Evolutionary conservation across 2,797 vertebrate genomes (phyloP).

Genomic region (Arrhamphus sclerolepis): DNA sequence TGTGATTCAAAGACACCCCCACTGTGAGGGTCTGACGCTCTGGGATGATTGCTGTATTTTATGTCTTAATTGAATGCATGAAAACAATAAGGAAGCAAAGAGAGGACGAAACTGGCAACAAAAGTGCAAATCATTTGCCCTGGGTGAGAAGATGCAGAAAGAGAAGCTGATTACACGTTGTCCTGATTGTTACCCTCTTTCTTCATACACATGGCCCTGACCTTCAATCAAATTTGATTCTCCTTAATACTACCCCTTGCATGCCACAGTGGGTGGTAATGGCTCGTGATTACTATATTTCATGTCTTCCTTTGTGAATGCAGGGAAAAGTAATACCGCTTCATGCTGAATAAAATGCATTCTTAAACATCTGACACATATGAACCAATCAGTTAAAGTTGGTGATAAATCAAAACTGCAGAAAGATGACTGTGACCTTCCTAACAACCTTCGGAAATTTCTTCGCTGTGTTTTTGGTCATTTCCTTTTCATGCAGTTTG

Average conservation of each 20-base stretch:
- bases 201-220: constrained; percentile 67
- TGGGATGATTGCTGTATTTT: constrained; percentile 71
- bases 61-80: constrained; percentile 74
- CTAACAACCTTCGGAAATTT: constrained; percentile 45
- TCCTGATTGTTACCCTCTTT: constrained; percentile 75
- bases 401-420: constrained; percentile 46
- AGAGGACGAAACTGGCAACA: constrained; percentile 55
- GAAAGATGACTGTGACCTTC: constrained; percentile 57
- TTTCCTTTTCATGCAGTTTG: constrained; percentile 24
- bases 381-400: constrained; percentile 63
- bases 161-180: constrained; percentile 78
- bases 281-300: constrained; percentile 78
- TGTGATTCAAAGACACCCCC: constrained; percentile 58
- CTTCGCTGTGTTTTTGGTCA: constrained; percentile 17
- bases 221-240: constrained; percentile 84
- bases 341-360: constrained; percentile 62
- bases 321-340: constrained; percentile 57
- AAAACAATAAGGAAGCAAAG: constrained; percentile 67
- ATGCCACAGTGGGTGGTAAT: constrained; percentile 73
- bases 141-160: constrained; percentile 64
- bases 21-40: constrained; percentile 46
- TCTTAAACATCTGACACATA: constrained; percentile 57
- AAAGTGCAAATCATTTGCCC: constrained; percentile 76
- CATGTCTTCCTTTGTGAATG: constrained; percentile 69
- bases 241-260: constrained; percentile 73